Evolutionary conservation across 2,797 vertebrate genomes (phyloP), one percentile per base, ranked within the genome.

Genomic region (Sebastes umbrosus): DNA sequence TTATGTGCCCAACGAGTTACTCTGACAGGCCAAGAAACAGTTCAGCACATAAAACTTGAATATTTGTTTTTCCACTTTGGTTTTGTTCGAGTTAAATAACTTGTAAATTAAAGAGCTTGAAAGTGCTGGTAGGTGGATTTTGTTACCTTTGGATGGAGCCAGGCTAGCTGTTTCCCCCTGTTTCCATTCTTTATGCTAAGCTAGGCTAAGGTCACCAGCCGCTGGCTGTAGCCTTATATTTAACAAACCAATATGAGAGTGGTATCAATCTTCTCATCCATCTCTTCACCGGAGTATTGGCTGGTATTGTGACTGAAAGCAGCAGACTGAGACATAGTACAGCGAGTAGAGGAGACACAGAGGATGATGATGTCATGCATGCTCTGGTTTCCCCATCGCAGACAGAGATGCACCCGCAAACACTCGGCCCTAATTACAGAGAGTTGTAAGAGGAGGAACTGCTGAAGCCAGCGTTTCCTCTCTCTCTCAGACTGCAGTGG

Each of bases 381-480:
- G 87, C 92, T 95, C 94, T 95, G 95, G 93, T 96, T 95, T 95
- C 89, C 88, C 83, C 92, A 94, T 95, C 82, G 71, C 85, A 89
- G 88, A 86, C 88, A 82, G 86, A 79, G 84, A 93, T 88, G 87
- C 68, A 75, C 86, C 92, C 93, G 5, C 92, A 91, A 90, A 91
- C 88, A 83, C 88, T 82, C 75, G 24, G 65, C 89, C 82, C 75
- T 92, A 90, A 94, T 94, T 94, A 94, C 93, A 92, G 73, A 88
- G 87, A 93, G 90, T 92, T 90, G 92, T 92, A 90, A 84, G 86
- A 72, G 54, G 67, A 85, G 86, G 89, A 92, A 93, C 84, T 94
- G 94, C 95, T 95, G 94, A 95, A 87, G 89, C 87, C 93, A 94
- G 91, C 89, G 58, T 91, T 95, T 95, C 84, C 86, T 87, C 68